Percentiles rank a stretch among this genome's conserved stretches.
Conservation (phyloP, 1,140 invertebrate genomes). For the Phortica variegata region DNA sequence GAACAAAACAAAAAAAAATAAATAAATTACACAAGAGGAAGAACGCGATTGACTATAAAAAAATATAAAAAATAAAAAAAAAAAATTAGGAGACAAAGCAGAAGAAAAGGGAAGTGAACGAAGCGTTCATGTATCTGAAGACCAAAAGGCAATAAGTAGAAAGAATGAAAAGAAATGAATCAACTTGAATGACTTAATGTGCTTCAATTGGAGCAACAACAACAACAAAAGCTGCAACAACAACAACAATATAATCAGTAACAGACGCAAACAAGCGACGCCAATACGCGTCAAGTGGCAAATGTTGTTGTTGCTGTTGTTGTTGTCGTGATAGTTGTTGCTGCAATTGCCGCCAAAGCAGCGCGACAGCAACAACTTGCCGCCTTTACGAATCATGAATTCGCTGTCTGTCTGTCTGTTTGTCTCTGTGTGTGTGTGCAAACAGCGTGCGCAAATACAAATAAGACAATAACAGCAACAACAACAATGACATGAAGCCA, state of each 20-base stretch:
- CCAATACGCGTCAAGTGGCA: neutral
- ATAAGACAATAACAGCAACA: neutral
- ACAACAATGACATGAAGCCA: neutral
- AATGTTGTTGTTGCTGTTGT: too few species aligned
- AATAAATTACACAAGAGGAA: too few species aligned
- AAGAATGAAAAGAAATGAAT: neutral
- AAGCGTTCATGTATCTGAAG: neutral
- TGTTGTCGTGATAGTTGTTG: too few species aligned
- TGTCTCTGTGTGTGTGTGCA: too few species aligned
- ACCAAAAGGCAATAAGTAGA: neutral
- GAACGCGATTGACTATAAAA: too few species aligned
- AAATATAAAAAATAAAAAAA: neutral
- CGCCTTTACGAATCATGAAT: too few species aligned
- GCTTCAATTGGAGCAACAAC: conserved; percentile 1
- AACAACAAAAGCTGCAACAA: neutral
- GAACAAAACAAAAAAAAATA: conserved; percentile 8
- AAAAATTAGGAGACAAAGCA: conserved; percentile 6
- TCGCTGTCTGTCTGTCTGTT: too few species aligned
- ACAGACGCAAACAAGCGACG: neutral
- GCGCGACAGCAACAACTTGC: too few species aligned
- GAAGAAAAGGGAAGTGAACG: conserved; percentile 1
- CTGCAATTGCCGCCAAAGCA: too few species aligned
- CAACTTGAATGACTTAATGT: conserved; percentile 8
- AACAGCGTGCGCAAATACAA: neutral
- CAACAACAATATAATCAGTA: conserved; percentile 3